Conservation (phyloP, 2,113 vertebrate species). For the Madoqua kirkii region DNA sequence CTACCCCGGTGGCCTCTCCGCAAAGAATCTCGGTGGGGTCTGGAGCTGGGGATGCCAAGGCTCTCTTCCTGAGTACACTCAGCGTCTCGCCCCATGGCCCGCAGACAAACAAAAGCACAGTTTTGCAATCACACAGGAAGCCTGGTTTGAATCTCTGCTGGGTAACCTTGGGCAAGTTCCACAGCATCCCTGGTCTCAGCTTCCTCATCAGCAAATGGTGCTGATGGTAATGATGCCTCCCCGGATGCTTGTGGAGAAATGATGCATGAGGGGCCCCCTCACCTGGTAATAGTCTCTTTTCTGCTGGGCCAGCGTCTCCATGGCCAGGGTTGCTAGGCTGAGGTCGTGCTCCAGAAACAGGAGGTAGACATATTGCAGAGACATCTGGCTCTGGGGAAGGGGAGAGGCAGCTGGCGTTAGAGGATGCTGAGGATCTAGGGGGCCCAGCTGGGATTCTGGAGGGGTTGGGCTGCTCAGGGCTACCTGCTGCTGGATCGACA, state of each 20-base stretch:
- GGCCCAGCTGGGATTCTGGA: not conserved
- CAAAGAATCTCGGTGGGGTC: not conserved
- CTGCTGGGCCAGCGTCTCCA: slow-evolving; percentile 83
- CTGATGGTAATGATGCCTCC: not conserved
- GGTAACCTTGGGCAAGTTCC: slow-evolving; percentile 35
- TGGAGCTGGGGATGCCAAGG: not conserved
- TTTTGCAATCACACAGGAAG: slow-evolving; percentile 21
- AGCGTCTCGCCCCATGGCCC: accelerated
- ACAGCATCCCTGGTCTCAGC: not conserved
- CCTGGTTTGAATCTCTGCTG: slow-evolving; percentile 24
- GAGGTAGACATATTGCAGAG: slow-evolving; percentile 86
- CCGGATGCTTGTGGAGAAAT: not conserved
- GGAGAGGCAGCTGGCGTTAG: too few relatives aligned
- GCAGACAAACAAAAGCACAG: not conserved
- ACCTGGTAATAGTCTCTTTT: slow-evolving; percentile 90
- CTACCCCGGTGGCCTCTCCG: accelerated
- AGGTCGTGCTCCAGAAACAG: slow-evolving; percentile 90
- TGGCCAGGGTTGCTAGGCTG: slow-evolving; percentile 76
- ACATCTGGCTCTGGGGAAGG: slow-evolving; percentile 86
- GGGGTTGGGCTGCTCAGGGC: not conserved
- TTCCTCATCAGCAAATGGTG: slow-evolving; percentile 8
- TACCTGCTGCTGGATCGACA: slow-evolving; percentile 87
- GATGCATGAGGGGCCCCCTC: not conserved
- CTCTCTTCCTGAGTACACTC: not conserved
- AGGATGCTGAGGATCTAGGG: not conserved